phyloP scores from a whole-genome alignment of 1,140 invertebrate genomes.

The Rhopalosiphum padi region DNA sequence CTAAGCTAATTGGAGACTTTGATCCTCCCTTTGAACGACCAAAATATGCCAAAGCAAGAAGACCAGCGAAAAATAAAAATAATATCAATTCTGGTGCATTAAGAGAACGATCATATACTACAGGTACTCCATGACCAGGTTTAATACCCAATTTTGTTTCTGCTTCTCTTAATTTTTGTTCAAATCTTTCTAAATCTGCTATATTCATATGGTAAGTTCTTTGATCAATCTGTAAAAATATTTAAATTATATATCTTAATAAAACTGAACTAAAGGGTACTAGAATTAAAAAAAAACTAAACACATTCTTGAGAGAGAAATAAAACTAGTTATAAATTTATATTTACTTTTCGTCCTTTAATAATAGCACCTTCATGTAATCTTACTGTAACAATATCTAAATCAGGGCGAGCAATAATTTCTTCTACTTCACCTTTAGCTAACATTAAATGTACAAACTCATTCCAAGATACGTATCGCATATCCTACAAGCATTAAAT shows the following conservation, averaged over 20 bases:
- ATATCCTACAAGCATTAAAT: constrained; percentile 59
- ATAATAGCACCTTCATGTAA: constrained; percentile 85
- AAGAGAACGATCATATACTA: constrained; percentile 78
- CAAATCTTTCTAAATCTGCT: constrained; percentile 81
- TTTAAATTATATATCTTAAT: background rate
- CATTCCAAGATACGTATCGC: constrained; percentile 89
- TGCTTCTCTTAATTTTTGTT: constrained; percentile 84
- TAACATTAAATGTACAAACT: constrained; percentile 92
- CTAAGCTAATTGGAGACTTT: constrained; percentile 66
- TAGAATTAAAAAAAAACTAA: background rate
- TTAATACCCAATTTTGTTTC: constrained; percentile 82
- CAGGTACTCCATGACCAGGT: constrained; percentile 73
- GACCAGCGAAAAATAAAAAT: constrained; percentile 67
- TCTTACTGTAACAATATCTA: constrained; percentile 83
- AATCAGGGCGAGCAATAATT: constrained; percentile 82
- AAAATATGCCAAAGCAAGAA: constrained; percentile 60
- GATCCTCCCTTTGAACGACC: constrained; percentile 57
- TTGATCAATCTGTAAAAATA: constrained; percentile 68
- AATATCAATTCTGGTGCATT: constrained; percentile 74
- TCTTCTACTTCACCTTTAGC: constrained; percentile 91
- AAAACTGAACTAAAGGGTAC: background rate
- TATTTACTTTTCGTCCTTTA: constrained; percentile 76
- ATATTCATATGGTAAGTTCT: constrained; percentile 83
- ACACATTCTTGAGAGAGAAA: background rate
- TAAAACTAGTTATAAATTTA: background rate